Evolutionary conservation across 2,113 vertebrate species (phyloP).

Genomic region (Miniopterus natalensis): DNA sequence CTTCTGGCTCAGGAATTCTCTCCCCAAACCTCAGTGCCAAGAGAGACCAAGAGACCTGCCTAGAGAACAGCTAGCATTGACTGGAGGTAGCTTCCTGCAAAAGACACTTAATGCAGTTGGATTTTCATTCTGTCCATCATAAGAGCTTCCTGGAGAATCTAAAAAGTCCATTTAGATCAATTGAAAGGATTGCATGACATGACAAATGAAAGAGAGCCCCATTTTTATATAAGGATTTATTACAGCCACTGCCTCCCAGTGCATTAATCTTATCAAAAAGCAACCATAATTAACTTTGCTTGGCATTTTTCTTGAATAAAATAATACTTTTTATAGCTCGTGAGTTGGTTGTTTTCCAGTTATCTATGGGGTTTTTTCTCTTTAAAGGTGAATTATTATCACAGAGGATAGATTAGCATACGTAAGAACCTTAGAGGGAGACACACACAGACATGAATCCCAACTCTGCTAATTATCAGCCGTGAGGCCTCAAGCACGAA

Average conservation of each 20-base stretch:
- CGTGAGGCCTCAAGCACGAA: background rate
- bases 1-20: no score
- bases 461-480: background rate
- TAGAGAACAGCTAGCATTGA: background rate
- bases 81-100: background rate
- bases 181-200: background rate
- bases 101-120: background rate
- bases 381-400: background rate
- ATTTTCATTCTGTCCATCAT: constrained; percentile 12
- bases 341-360: constrained; percentile 14
- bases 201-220: background rate
- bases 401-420: background rate
- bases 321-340: background rate
- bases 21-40: background rate
- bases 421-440: background rate
- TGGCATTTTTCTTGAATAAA: constrained; percentile 20
- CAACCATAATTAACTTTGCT: background rate
- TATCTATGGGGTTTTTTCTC: constrained; percentile 1
- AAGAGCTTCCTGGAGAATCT: constrained; percentile 33
- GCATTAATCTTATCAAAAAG: background rate
- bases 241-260: no score
- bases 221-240: background rate
- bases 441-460: background rate
- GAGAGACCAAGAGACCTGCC: background rate
- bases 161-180: background rate